Evolutionary conservation across 2,888 invertebrate genomes (phyloP).

Genomic region (Limnephilus lunatus): DNA sequence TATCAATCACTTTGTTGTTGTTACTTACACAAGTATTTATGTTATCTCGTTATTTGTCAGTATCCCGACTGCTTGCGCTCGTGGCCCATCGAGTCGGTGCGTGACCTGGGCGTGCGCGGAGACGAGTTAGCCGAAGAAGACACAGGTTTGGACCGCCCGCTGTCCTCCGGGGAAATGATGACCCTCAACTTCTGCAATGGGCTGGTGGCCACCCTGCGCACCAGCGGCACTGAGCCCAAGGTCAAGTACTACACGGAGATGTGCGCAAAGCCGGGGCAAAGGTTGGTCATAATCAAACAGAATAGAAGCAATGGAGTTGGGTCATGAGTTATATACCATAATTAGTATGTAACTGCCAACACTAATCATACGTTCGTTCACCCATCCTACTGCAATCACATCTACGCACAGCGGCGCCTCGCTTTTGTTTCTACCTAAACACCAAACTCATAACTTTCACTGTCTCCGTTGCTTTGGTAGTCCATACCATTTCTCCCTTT

Average conservation of each 20-base stretch:
- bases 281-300: conserved; percentile 70
- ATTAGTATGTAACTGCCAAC: too few species aligned
- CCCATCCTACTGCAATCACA: too few species aligned
- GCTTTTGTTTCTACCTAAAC: too few species aligned
- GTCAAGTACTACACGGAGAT: conserved; percentile 98
- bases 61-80: conserved; percentile 83
- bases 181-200: conserved; percentile 94
- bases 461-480: too few species aligned
- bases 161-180: conserved; percentile 90
- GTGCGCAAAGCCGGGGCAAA: conserved; percentile 81
- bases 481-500: too few species aligned
- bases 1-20: neutral
- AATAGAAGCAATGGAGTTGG: too few species aligned
- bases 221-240: conserved; percentile 99
- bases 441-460: too few species aligned
- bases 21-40: neutral
- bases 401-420: too few species aligned
- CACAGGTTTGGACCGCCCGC: conserved; percentile 74
- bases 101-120: conserved; percentile 89
- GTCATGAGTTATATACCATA: too few species aligned
- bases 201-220: conserved; percentile 90
- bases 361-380: too few species aligned
- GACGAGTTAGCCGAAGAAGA: conserved; percentile 70
- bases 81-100: conserved; percentile 82
- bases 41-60: conserved; percentile 72